A percentile compares a stretch with the other conserved stretches of the same genome.
Evolutionary conservation across 2,888 invertebrate genomes (phyloP).

Genomic region (Drosophila eohydei): DNA sequence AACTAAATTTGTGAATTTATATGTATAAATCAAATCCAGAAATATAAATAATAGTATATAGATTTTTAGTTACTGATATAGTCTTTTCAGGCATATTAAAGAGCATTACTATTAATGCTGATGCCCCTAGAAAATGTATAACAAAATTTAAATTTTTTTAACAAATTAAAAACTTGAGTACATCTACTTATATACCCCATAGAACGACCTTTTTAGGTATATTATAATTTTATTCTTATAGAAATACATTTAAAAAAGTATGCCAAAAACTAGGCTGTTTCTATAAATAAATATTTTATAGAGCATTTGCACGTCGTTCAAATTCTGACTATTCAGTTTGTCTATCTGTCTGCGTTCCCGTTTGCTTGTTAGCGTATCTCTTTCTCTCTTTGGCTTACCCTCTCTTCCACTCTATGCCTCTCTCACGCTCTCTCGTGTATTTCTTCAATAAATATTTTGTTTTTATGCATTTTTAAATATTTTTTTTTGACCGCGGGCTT

Average conservation of each 20-base stretch:
- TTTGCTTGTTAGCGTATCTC: constrained; percentile 61
- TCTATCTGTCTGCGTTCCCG: constrained; percentile 6
- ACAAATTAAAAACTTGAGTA: too few species aligned
- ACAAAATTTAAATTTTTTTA: too few species aligned
- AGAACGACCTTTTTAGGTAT: too few species aligned
- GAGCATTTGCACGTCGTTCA: background rate
- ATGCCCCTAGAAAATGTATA: too few species aligned
- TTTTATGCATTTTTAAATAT: constrained; percentile 81
- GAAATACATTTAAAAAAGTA: background rate
- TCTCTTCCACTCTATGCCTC: constrained; percentile 9
- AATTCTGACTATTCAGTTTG: too few species aligned
- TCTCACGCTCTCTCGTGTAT: background rate
- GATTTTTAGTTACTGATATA: too few species aligned
- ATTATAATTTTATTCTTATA: background rate
- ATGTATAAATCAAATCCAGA: too few species aligned
- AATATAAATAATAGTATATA: too few species aligned
- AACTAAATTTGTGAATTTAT: too few species aligned
- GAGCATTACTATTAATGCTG: too few species aligned
- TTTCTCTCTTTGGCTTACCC: background rate
- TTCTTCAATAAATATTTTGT: constrained; percentile 79
- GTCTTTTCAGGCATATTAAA: too few species aligned
- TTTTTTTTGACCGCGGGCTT: constrained; percentile 70
- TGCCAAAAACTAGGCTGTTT: background rate
- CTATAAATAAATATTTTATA: background rate
- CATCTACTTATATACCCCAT: background rate